Conservation (phyloP, 2,113 vertebrate genomes). For the Amia ocellicauda region DNA sequence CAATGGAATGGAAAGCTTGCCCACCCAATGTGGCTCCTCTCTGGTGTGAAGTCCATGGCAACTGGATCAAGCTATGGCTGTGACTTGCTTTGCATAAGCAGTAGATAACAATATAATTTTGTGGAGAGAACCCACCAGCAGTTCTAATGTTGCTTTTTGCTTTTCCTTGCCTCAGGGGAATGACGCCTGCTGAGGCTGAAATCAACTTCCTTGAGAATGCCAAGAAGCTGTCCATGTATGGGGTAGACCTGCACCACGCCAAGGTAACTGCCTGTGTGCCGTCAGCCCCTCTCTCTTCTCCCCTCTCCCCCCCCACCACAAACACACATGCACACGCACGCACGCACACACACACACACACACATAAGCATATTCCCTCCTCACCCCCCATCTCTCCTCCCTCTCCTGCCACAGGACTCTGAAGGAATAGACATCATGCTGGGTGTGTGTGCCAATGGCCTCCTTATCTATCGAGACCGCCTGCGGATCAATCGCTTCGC, state of each 20-base stretch:
- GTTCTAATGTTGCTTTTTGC: too few species aligned
- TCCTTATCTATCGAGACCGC: conserved; percentile 94
- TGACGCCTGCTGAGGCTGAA: conserved; percentile 96
- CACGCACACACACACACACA: too few species aligned
- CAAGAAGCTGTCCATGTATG: conserved; percentile 98
- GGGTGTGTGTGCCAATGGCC: conserved; percentile 92
- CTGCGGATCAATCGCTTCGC: conserved; percentile 97
- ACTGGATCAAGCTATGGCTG: too few species aligned
- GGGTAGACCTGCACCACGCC: conserved; percentile 94
- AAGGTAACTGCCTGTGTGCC: conserved; percentile 70
- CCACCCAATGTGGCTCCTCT: too few species aligned
- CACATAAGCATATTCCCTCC: not conserved
- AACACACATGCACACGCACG: too few species aligned
- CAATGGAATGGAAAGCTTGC: too few species aligned
- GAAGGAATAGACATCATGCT: conserved; percentile 98
- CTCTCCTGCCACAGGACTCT: conserved; percentile 74
- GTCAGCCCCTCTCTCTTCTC: not conserved
- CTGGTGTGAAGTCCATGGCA: too few species aligned
- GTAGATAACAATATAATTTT: too few species aligned
- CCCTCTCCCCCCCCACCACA: not conserved
- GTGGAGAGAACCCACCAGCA: too few species aligned
- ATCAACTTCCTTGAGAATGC: conserved; percentile 97
- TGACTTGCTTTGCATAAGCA: too few species aligned
- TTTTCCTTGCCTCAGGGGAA: conserved; percentile 70
- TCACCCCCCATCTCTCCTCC: conserved; percentile 1